phyloP scores from a whole-genome alignment of 1,140 invertebrate genomes.

The Euura saliciscinereae region DNA sequence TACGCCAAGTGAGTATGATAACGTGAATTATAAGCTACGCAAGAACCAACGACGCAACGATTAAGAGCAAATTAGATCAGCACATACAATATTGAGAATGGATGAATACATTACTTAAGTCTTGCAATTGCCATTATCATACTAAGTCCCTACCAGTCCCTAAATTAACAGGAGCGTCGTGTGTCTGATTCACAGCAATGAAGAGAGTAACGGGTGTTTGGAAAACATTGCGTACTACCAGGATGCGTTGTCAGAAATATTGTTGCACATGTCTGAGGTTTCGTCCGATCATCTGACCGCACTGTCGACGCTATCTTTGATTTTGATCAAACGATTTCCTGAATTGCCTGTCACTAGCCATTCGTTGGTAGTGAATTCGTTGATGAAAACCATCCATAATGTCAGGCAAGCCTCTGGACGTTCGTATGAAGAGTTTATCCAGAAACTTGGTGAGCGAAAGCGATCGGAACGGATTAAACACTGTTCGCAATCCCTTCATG shows the following conservation, averaged over 20 bases:
- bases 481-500: background rate
- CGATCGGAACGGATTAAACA: background rate
- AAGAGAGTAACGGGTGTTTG: conserved; percentile 29
- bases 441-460: conserved; percentile 44
- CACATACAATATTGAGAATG: background rate
- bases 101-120: background rate
- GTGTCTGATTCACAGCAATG: conserved; percentile 27
- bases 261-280: conserved; percentile 43
- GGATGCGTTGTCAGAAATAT: conserved; percentile 49
- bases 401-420: conserved; percentile 40
- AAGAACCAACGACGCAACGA: too few species aligned
- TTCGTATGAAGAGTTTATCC: conserved; percentile 46
- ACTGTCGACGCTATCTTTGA: conserved; percentile 44
- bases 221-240: conserved; percentile 43
- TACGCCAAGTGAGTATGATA: background rate
- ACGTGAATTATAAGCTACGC: too few species aligned
- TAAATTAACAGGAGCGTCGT: too few species aligned
- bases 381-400: conserved; percentile 51
- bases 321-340: conserved; percentile 56
- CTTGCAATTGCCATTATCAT: too few species aligned
- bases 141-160: background rate
- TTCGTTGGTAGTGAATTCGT: conserved; percentile 39
- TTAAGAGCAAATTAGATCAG: too few species aligned
- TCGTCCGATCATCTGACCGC: conserved; percentile 50
- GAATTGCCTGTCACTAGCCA: conserved; percentile 42